Conservation (phyloP, 2,888 invertebrate species). For the Saturnia pavonia region DNA sequence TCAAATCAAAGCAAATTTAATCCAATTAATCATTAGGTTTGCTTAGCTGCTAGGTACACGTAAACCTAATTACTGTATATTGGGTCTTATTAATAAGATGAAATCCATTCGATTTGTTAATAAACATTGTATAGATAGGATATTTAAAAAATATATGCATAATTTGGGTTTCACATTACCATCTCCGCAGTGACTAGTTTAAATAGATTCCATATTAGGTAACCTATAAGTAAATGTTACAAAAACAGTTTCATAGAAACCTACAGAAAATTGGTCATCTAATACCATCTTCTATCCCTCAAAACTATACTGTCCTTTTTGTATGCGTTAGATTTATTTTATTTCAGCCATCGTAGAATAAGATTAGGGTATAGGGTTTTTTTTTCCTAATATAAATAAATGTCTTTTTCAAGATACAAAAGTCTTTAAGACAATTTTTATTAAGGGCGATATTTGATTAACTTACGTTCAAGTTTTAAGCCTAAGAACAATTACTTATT, state of each 20-base stretch:
- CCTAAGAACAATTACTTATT: background rate
- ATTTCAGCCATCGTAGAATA: too few relatives aligned
- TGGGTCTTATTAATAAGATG: background rate
- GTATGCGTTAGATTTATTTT: too few relatives aligned
- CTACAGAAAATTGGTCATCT: background rate
- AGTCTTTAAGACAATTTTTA: background rate
- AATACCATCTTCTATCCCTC: background rate
- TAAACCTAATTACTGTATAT: background rate
- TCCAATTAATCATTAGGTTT: background rate
- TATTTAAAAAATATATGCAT: background rate
- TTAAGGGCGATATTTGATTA: background rate
- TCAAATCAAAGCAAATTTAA: background rate
- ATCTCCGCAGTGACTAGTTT: background rate
- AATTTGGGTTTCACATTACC: background rate
- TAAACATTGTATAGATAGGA: background rate
- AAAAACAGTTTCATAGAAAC: background rate
- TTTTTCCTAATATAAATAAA: too few relatives aligned
- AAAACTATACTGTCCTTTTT: too few relatives aligned
- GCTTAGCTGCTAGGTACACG: too few relatives aligned
- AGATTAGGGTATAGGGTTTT: too few relatives aligned
- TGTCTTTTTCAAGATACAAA: background rate
- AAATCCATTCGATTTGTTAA: background rate
- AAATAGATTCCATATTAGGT: background rate
- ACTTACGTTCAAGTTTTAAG: background rate
- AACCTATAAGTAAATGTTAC: background rate